These are phyloP conservation scores for Calliphora vicina DNA, from an alignment of 1,140 invertebrate species.

Conservation along the genomic window DNA sequence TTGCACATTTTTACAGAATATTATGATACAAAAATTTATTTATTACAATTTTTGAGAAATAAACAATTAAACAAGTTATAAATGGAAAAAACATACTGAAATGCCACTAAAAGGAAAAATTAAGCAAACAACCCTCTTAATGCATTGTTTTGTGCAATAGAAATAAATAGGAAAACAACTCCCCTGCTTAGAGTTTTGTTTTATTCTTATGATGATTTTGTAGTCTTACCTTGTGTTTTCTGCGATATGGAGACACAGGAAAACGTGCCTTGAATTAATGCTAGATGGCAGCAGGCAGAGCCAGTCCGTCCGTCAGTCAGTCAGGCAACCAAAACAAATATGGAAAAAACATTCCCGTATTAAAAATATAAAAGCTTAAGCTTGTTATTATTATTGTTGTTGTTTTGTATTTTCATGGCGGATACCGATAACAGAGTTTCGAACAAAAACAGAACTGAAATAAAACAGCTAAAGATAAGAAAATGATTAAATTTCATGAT, in stretches of 20 bases:
- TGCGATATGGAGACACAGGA: background rate
- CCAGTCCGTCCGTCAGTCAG: background rate
- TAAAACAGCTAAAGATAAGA: background rate
- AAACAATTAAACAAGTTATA: too few relatives aligned
- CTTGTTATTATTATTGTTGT: background rate
- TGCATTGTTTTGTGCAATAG: background rate
- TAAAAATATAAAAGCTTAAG: background rate
- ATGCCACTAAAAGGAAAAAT: background rate
- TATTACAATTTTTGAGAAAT: too few relatives aligned
- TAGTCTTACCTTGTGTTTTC: background rate
- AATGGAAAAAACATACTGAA: too few relatives aligned
- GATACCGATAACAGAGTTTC: background rate
- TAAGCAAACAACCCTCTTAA: background rate
- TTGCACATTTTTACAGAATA: too few relatives aligned
- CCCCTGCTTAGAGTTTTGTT: conserved; percentile 12
- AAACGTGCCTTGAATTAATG: conserved; percentile 6
- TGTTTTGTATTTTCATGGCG: background rate
- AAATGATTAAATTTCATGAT: background rate
- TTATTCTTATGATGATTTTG: background rate
- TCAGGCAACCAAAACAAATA: background rate
- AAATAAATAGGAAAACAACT: background rate
- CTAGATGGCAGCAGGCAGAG: too few relatives aligned
- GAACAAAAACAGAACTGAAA: background rate
- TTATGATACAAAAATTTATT: too few relatives aligned
- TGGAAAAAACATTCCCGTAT: background rate